Evolutionary conservation across 2,797 vertebrate genomes (phyloP).

Genomic region (Pterois miles): DNA sequence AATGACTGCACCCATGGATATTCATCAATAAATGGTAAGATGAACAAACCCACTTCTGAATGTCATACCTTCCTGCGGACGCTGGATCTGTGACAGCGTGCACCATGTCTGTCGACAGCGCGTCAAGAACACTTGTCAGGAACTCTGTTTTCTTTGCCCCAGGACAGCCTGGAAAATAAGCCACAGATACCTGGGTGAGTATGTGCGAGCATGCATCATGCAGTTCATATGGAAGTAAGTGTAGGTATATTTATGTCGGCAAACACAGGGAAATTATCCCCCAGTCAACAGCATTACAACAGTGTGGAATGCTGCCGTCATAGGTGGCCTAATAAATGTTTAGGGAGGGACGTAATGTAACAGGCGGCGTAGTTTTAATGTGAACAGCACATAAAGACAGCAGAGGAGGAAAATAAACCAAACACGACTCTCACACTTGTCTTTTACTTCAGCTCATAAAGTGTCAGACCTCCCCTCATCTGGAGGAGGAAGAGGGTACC

Average conservation of each 20-base stretch:
- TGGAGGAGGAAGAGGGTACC: conserved; percentile 66
- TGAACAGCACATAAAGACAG: conserved; percentile 55
- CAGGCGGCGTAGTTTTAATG: conserved; percentile 58
- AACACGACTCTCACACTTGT: conserved; percentile 53
- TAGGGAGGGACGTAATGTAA: conserved; percentile 64
- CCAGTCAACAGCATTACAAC: conserved; percentile 21
- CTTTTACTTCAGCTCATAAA: conserved; percentile 73
- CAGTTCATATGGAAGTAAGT: conserved; percentile 15
- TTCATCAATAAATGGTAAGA: conserved; percentile 15
- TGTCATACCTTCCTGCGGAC: conserved; percentile 88
- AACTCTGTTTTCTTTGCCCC: conserved; percentile 96
- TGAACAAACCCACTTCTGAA: conserved; percentile 24
- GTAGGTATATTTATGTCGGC: conserved; percentile 1
- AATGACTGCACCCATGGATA: conserved; percentile 18
- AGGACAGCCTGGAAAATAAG: conserved; percentile 89
- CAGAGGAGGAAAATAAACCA: conserved; percentile 56
- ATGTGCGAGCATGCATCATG: conserved; percentile 33
- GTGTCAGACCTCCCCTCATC: conserved; percentile 62
- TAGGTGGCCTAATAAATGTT: conserved; percentile 77
- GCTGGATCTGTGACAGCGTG: conserved; percentile 93
- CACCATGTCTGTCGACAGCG: conserved; percentile 97
- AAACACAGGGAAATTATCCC: conserved; percentile 25
- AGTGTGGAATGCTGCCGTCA: conserved; percentile 36
- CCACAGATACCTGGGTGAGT: conserved; percentile 45
- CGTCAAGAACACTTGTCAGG: conserved; percentile 95